Conservation (phyloP, 2,888 invertebrate species). For the Lacanobia wlatinum region DNA sequence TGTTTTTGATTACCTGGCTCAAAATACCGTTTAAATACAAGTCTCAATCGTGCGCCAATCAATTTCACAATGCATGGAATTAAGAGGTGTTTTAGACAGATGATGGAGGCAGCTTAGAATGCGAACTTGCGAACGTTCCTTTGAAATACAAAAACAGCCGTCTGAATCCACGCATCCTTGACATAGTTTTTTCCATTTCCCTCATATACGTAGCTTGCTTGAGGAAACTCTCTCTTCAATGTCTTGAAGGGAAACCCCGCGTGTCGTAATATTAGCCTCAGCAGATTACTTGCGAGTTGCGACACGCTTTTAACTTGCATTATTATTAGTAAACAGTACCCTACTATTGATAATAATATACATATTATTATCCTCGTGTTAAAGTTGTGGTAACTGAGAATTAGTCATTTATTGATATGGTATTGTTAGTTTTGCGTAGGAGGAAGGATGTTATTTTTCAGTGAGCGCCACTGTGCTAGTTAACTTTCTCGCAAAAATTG, state of each 20-base stretch:
- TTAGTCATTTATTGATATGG: background rate
- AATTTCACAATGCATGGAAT: too few species aligned
- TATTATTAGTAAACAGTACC: constrained; percentile 25
- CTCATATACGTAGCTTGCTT: background rate
- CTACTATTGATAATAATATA: constrained; percentile 5
- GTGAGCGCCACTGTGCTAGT: background rate
- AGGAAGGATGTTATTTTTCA: background rate
- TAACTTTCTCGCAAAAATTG: background rate
- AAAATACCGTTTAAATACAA: too few species aligned
- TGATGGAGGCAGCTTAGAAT: too few species aligned
- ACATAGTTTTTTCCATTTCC: constrained; percentile 6
- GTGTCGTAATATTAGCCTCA: background rate
- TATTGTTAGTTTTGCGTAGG: background rate
- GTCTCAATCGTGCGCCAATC: too few species aligned
- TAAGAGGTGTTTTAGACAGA: too few species aligned
- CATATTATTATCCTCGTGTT: background rate
- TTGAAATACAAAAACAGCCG: too few species aligned
- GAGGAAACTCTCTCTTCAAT: constrained; percentile 25
- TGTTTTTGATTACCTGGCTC: too few species aligned
- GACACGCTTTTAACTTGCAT: constrained; percentile 29
- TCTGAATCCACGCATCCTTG: too few species aligned
- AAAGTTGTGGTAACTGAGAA: constrained; percentile 1
- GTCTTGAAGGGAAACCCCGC: constrained; percentile 40
- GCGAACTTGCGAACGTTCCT: too few species aligned
- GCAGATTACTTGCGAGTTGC: constrained; percentile 4